Percentiles rank a stretch among this genome's conserved stretches.
These are phyloP conservation scores for Epinephelus awoara DNA, from an alignment of 2,797 vertebrate genomes.

Conservation along the genomic window DNA sequence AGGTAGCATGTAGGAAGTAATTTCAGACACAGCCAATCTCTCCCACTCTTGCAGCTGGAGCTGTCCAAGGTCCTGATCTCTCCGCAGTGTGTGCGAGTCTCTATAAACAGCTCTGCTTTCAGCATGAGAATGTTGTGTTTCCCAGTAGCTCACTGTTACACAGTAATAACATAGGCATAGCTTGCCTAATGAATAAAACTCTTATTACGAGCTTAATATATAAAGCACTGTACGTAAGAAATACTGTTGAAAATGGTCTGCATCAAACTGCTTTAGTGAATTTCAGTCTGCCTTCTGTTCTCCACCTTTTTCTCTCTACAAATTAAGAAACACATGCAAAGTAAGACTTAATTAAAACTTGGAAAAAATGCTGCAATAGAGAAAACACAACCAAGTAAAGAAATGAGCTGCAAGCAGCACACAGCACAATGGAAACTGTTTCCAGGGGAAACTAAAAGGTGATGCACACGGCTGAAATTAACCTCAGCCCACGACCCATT, in stretches of 20 bases:
- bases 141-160: slow-evolving; percentile 12
- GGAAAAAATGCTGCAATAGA: too few species aligned
- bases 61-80: slow-evolving; percentile 41
- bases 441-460: too few species aligned
- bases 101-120: neutral
- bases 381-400: too few species aligned
- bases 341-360: too few species aligned
- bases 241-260: neutral
- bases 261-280: neutral
- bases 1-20: neutral
- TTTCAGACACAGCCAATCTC: neutral
- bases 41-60: neutral
- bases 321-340: neutral
- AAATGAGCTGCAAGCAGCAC: too few species aligned
- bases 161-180: slow-evolving; percentile 6
- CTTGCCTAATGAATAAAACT: neutral
- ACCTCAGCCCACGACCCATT: too few species aligned
- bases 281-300: neutral
- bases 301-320: neutral
- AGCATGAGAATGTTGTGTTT: neutral
- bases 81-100: neutral
- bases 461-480: too few species aligned
- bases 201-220: neutral
- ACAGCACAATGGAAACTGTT: too few species aligned
- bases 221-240: neutral